Evolutionary conservation across 1,140 invertebrate species (phyloP).

Genomic region (Asbolus verrucosus): DNA sequence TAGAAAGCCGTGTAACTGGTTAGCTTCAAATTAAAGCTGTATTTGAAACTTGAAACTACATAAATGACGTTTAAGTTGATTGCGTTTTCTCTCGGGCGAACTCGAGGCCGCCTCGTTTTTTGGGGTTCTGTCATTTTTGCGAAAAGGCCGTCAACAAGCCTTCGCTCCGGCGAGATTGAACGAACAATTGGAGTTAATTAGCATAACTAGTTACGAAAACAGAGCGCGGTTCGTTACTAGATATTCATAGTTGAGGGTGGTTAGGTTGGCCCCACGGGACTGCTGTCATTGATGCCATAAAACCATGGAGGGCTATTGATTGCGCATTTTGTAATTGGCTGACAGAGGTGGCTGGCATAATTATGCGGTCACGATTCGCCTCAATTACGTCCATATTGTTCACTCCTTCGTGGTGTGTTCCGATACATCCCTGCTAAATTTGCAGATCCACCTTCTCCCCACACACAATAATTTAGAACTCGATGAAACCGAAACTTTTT

Average conservation of each 20-base stretch:
- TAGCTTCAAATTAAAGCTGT: conserved; percentile 30
- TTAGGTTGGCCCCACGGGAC: background rate
- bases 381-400: conserved; percentile 41
- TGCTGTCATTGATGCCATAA: conserved; percentile 33
- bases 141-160: background rate
- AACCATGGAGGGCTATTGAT: conserved; percentile 41
- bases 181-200: conserved; percentile 49
- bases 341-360: conserved; percentile 42
- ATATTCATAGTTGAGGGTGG: conserved; percentile 44
- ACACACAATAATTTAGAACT: too few species aligned
- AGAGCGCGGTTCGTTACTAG: conserved; percentile 47
- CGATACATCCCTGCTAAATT: background rate
- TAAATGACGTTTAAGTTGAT: conserved; percentile 36
- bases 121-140: background rate
- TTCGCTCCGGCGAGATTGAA: conserved; percentile 3
- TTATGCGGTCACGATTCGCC: conserved; percentile 43
- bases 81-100: background rate
- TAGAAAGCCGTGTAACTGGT: conserved; percentile 28
- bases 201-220: conserved; percentile 51
- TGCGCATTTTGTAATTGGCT: conserved; percentile 45
- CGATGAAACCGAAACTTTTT: too few species aligned
- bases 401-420: too few species aligned
- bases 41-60: conserved; percentile 35
- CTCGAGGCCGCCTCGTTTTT: background rate
- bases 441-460: background rate